Conservation (phyloP, 2,797 vertebrate species). For the Aplochiton taeniatus region DNA sequence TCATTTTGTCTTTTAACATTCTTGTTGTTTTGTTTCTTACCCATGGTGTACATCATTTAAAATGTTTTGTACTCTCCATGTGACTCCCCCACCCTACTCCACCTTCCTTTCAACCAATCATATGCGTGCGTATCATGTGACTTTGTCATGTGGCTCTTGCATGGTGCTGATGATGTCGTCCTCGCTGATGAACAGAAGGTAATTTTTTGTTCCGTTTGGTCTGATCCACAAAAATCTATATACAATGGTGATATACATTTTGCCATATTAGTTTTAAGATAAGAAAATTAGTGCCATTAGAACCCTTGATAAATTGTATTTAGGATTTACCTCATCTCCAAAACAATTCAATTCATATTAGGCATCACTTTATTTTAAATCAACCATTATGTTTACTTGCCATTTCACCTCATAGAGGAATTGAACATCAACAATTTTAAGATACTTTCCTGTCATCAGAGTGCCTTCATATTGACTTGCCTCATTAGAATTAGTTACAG, state of each 20-base stretch:
- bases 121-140: slow-evolving; percentile 99
- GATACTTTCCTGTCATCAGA: neutral
- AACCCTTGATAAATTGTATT: neutral
- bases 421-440: neutral
- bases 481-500: slow-evolving; percentile 8
- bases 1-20: slow-evolving; percentile 66
- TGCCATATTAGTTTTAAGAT: slow-evolving; percentile 15
- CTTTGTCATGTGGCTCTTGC: slow-evolving; percentile 99
- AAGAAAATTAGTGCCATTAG: neutral
- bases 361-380: slow-evolving; percentile 22
- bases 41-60: slow-evolving; percentile 94
- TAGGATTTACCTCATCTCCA: no score
- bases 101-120: slow-evolving; percentile 96
- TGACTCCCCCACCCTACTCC: slow-evolving; percentile 84
- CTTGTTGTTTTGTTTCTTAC: slow-evolving; percentile 81
- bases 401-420: slow-evolving; percentile 1
- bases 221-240: slow-evolving; percentile 57
- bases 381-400: slow-evolving; percentile 13
- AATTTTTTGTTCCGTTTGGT: slow-evolving; percentile 86
- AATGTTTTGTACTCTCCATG: slow-evolving; percentile 97
- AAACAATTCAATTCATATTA: slow-evolving; percentile 12
- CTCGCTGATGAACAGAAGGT: slow-evolving; percentile 98
- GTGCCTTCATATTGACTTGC: slow-evolving; percentile 7
- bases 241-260: slow-evolving; percentile 19
- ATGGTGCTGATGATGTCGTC: slow-evolving; percentile 99